These are phyloP conservation scores for Ceratina australensis DNA, from an alignment of 1,140 invertebrate genomes.

Conservation along the genomic window DNA sequence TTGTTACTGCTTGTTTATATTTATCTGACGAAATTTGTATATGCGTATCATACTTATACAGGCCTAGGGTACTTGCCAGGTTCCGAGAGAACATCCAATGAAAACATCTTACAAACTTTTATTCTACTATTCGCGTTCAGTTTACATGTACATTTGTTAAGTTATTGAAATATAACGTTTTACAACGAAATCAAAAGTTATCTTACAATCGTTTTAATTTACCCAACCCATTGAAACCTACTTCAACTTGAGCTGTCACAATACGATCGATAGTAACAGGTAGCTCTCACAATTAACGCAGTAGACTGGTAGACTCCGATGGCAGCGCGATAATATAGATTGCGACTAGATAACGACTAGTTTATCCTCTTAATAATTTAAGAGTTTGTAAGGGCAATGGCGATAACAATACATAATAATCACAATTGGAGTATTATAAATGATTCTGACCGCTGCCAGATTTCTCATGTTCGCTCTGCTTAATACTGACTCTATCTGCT, in stretches of 20 bases:
- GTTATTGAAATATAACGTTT: conserved; percentile 37
- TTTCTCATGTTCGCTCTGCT: no score
- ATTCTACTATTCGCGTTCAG: conserved; percentile 52
- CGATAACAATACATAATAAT: not conserved
- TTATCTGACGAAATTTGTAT: conserved; percentile 34
- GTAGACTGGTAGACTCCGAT: no score
- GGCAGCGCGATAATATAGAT: no score
- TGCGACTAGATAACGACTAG: no score
- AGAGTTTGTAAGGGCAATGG: no score
- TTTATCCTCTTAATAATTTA: no score
- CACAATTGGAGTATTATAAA: not conserved
- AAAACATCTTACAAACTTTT: conserved; percentile 46
- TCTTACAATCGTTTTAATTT: not conserved
- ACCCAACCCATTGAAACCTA: no score
- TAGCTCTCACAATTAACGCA: no score
- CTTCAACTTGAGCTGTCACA: no score
- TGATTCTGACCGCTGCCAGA: no score
- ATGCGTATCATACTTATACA: conserved; percentile 1
- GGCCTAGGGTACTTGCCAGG: conserved; percentile 44
- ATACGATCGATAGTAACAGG: no score
- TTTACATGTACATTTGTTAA: conserved; percentile 46
- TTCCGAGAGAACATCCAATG: conserved; percentile 23
- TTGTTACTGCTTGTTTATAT: conserved; percentile 28
- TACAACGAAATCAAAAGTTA: not conserved
- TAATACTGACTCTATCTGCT: no score